Base-by-base conservation (phyloP, 1,140 invertebrate genomes). In the Periplaneta americana region DNA sequence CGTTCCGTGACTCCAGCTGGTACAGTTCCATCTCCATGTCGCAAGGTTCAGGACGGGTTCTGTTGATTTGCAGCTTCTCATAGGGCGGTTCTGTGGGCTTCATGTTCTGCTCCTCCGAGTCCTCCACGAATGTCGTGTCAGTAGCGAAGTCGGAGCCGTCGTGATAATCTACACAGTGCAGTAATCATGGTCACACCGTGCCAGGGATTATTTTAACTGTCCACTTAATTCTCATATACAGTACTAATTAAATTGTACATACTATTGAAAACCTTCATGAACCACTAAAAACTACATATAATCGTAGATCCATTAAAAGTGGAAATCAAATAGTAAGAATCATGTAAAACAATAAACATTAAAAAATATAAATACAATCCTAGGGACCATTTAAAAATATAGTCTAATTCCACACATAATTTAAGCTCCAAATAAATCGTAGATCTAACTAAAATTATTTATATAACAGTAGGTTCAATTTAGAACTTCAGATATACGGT, bases 11-110 rank as follows among this genome's bases (percentile, higher is more conserved):
- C 37, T 75, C 34, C 37, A 86, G 78, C 36, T 84, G 85, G 85
- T 91, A 93, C 15, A 93, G 85, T 82, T 88, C 87, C 78, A 92
- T 87, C 85, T 95, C 91, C 85, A 94, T 91, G 86, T 96, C 95
- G 85, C 95, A 97, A 1, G 95, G 93, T 82, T 94, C 92, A 0
- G 94, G 93, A 74, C 92, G 90, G 0, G 96, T 97, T 82, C 95
- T 91, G 82, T 95, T 95, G 83, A 96, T 94, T 6, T 92, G 88
- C n/a, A 84, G 36, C 32, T 75, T 75, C 75, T 75, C 57, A 57
- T 66, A 57, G 0, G 48, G 22, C 1, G 36, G 79, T n/a, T 57
- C 66, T 32, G 33, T 76, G 13, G 31, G 32, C 31, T 81, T 80
- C 39, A 17, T 39, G 5, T 57, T 39, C 35, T 57, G 81, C 34